Evolutionary conservation across 2,797 vertebrate species (phyloP), one percentile per base, ranked within the genome.

Genomic region (Okamejei kenojei): DNA sequence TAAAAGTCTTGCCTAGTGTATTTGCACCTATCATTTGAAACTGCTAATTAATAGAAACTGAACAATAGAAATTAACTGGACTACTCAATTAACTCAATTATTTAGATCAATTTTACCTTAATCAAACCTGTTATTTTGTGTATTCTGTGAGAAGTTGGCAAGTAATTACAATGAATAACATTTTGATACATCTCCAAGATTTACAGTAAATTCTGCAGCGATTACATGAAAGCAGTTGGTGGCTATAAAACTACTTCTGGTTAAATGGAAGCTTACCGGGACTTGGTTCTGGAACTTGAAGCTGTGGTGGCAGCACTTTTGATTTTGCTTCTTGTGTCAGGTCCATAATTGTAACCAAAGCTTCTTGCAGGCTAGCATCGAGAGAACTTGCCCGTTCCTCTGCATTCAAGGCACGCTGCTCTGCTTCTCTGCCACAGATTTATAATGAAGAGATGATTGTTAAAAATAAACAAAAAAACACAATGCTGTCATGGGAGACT

Each of bases 281-380:
- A 45, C 61, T 68, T 88, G 9, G 3, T 65, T 6, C 13, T 68
- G n/a, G n/a, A 19, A 32, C 1, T 19, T 7, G 61, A 68, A 19
- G 0, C 17, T 1, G 0, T 2, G 32, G 1, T 63, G n/a, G 63
- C 19, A 7, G 17, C 65, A 65, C 61, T 35, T 35, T 4, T 94
- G 78, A 94, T 93, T 93, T 96, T 94, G 93, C 96, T 9, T 96
- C 93, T 65, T 93, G 94, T 94, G 98, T 96, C 71, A 98, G 94
- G 54, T 97, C 96, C 77, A 95, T 95, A 93, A 98, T 98, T 95
- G 94, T 97, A 93, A 96, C 95, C 94, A 98, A 94, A 11, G 96
- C 97, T 35, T 93, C 95, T 94, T 97, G 96, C 82, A 98, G 95
- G 58, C 96, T 96, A 94, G 98, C 97, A 91, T 98, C 97, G 61